phyloP scores from a whole-genome alignment of 1,140 invertebrate species.

The Mya arenaria region DNA sequence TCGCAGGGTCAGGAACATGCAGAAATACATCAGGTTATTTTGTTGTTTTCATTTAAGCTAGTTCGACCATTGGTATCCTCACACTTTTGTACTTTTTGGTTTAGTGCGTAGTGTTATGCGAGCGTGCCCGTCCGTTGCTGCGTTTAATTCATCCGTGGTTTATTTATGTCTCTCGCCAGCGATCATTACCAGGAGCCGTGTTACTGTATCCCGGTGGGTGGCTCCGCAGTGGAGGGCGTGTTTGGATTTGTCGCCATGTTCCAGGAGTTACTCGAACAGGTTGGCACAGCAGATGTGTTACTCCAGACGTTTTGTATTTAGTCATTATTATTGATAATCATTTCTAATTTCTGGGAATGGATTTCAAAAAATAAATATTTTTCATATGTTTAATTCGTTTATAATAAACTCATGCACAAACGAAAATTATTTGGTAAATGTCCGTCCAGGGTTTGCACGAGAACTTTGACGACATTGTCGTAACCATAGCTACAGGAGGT shows the following conservation, averaged over 20 bases:
- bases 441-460: constrained; percentile 65
- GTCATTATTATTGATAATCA: too few species aligned
- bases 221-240: not conserved
- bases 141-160: too few species aligned
- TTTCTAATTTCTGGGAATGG: too few species aligned
- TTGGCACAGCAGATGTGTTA: too few species aligned
- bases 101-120: too few species aligned
- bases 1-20: constrained; percentile 18
- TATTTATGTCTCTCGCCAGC: not conserved
- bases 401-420: too few species aligned
- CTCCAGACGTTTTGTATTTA: too few species aligned
- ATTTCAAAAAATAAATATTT: not conserved
- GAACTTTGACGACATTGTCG: constrained; percentile 74
- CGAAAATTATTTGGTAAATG: too few species aligned
- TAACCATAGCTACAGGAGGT: constrained; percentile 75
- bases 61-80: too few species aligned
- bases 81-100: too few species aligned
- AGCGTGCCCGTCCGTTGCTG: too few species aligned
- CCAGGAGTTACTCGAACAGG: constrained; percentile 36
- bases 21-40: constrained; percentile 36
- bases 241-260: constrained; percentile 36
- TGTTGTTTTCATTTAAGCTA: too few species aligned
- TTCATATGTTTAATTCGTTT: not conserved
- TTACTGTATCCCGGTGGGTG: constrained; percentile 40
- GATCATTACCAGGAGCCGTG: constrained; percentile 26